Percentiles rank a stretch among this genome's conserved stretches.
These are phyloP conservation scores for Zosterops hypoxanthus DNA, from an alignment of 2,113 vertebrate species.

Conservation along the genomic window DNA sequence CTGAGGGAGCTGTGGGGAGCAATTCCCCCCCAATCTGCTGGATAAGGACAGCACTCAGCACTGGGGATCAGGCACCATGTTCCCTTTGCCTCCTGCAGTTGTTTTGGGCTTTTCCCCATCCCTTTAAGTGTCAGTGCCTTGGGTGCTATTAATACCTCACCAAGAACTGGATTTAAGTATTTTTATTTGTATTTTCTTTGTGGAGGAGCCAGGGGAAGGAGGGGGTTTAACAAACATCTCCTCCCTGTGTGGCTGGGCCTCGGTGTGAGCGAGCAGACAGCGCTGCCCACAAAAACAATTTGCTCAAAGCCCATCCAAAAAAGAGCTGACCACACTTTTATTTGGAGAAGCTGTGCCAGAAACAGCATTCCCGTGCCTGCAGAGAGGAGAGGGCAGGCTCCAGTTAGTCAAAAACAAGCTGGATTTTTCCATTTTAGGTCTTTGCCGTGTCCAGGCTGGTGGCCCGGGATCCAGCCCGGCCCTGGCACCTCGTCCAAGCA, in stretches of 20 bases:
- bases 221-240: background rate
- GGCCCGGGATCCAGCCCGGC: background rate
- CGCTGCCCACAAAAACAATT: background rate
- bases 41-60: background rate
- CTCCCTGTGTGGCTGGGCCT: background rate
- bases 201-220: background rate
- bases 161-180: background rate
- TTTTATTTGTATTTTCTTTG: background rate
- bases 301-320: slow-evolving; percentile 50
- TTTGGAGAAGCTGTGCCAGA: slow-evolving; percentile 37
- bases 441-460: background rate
- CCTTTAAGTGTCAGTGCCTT: background rate
- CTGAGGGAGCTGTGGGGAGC: fast-evolving
- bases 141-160: slow-evolving; percentile 44
- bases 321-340: slow-evolving; percentile 50
- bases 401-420: background rate
- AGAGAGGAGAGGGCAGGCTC: background rate
- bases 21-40: fast-evolving
- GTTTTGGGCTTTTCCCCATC: background rate
- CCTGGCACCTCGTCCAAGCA: background rate
- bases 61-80: fast-evolving
- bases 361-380: slow-evolving; percentile 36
- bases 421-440: slow-evolving; percentile 26
- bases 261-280: background rate
- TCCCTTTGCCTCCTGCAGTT: background rate